phyloP scores from a whole-genome alignment of 2,888 invertebrate genomes.

The Chymomyza procnemis region DNA sequence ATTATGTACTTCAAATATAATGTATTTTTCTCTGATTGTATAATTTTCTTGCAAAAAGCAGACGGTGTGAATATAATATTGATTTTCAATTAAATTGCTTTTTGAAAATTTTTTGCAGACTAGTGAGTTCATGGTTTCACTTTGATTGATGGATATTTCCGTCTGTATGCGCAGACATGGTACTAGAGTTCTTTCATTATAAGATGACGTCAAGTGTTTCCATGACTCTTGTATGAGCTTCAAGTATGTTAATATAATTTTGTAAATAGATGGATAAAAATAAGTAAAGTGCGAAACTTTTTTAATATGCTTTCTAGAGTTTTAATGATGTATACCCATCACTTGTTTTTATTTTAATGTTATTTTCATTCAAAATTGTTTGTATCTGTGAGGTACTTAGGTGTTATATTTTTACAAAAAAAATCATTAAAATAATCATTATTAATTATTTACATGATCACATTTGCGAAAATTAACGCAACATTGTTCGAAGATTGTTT shows the following conservation, averaged over 20 bases:
- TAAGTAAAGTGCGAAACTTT: background rate
- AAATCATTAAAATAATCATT: no score
- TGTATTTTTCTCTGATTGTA: background rate
- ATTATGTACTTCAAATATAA: no score
- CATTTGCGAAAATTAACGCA: no score
- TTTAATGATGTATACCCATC: no score
- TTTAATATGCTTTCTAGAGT: background rate
- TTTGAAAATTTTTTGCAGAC: no score
- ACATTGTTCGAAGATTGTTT: no score
- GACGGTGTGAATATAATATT: background rate
- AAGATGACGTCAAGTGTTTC: background rate
- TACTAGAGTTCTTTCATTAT: background rate
- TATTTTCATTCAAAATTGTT: no score
- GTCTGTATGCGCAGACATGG: background rate
- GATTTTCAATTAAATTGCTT: background rate
- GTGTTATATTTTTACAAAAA: no score
- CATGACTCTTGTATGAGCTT: background rate
- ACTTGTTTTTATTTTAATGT: no score
- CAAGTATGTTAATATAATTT: constrained; percentile 1
- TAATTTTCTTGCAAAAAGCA: background rate
- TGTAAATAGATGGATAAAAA: background rate
- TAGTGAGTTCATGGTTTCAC: background rate
- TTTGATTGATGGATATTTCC: background rate
- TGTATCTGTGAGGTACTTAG: no score
- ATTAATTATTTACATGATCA: no score